Conservation (phyloP, 2,888 invertebrate species). For the Lamellibrachia satsuma region DNA sequence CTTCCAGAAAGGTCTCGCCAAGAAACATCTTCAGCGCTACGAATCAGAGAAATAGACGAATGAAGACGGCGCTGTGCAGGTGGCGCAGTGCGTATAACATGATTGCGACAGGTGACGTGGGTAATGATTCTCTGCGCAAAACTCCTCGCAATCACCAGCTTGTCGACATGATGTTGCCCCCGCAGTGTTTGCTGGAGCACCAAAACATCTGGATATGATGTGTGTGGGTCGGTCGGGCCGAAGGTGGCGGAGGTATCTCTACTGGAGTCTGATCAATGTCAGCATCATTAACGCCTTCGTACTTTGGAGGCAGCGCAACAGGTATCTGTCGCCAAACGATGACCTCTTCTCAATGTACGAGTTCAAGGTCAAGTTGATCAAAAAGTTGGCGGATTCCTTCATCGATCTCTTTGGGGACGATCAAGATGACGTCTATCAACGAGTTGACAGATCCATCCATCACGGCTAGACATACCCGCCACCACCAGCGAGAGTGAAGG, state of each 20-base stretch:
- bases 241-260: not conserved
- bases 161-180: not conserved
- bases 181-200: not conserved
- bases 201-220: not conserved
- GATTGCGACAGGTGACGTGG: not conserved
- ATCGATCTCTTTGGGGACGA: not conserved
- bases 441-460: not conserved
- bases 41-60: not conserved
- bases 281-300: not conserved
- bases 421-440: not conserved
- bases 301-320: not conserved
- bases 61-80: not conserved
- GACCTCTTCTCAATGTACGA: not conserved
- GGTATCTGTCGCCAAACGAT: not conserved
- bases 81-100: not conserved
- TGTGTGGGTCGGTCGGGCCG: not conserved
- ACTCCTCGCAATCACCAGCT: not conserved
- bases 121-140: not conserved
- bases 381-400: not conserved
- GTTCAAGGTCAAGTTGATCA: not conserved
- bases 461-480: not conserved
- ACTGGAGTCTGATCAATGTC: not conserved
- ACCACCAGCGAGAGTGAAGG: not conserved
- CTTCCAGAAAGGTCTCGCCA: not conserved
- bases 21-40: not conserved